Base-by-base conservation (phyloP, 2,888 invertebrate genomes). In the Eurois occulta region DNA sequence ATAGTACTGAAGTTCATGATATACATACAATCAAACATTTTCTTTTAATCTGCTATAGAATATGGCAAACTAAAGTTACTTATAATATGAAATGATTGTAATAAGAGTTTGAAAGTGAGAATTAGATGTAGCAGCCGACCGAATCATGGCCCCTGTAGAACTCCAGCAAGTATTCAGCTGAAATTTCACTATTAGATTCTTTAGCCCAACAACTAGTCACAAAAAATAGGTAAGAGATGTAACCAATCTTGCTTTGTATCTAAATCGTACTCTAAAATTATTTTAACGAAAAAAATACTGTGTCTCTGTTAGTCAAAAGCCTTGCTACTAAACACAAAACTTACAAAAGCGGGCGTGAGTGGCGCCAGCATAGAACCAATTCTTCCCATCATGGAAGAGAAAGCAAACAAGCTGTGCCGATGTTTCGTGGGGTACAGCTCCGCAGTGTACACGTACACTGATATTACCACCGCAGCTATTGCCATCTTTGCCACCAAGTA, bases 341-440 rank as follows among this genome's bases (percentile, higher is more conserved):
- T 93, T 93, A 97, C 97, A 92, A 97, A 87, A 73, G 97, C 94
- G 13, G 97, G 97, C 38, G 97, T 97, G 87, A 97, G 97, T 2
- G 97, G 97, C 2, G 97, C 97, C 24, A 97, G 89, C 91, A 97
- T 97, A 1, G 97, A 97, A 8, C 97, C 97, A 60, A 97, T 94
- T 60, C 97, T 94, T 43, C 97, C 97, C 77, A 97, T 95, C 96
- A 97, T 97, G 16, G 97, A 97, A 88, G 97, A 97, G 76, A 95
- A 96, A 2, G 97, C 97, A 89, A 97, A 96, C 78, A 97, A 92
- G 21, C 97, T 97, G 88, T 97, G 97, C 65, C 97, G 92, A 82
- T 97, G 91, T 70, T 95, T 95, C 1, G 97, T 97, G 1, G 97
- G 97, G 89, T 97, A 97, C 88, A 97, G 93, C 92, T 97, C 97